phyloP scores from a whole-genome alignment of 2,888 invertebrate species.

The Xiphydria camelus region DNA sequence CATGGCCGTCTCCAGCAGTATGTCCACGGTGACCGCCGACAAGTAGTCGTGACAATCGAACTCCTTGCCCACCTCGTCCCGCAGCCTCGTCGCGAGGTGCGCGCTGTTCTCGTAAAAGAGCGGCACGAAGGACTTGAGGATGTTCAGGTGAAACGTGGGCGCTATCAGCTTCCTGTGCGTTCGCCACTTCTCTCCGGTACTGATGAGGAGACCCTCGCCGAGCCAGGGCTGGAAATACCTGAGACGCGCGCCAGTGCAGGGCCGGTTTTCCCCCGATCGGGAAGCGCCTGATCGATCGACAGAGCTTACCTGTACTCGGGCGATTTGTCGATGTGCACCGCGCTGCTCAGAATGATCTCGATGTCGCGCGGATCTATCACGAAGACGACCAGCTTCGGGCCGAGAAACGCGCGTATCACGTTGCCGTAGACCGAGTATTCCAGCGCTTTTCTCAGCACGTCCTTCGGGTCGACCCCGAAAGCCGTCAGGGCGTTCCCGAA shows the following conservation, averaged over 20 bases:
- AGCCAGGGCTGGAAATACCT: constrained; percentile 56
- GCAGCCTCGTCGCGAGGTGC: constrained; percentile 53
- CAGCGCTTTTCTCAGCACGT: constrained; percentile 29
- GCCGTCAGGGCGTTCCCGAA: constrained; percentile 45
- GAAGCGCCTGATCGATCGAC: background rate
- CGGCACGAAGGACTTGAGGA: constrained; percentile 62
- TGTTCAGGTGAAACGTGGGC: constrained; percentile 60
- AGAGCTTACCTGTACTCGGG: constrained; percentile 46
- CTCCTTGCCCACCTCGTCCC: constrained; percentile 53
- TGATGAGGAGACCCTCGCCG: constrained; percentile 54
- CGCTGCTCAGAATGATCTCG: constrained; percentile 51
- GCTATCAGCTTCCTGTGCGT: constrained; percentile 61
- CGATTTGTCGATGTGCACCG: constrained; percentile 52
- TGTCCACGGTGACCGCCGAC: constrained; percentile 60
- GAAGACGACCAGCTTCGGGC: constrained; percentile 46
- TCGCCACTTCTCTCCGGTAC: constrained; percentile 60
- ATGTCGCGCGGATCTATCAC: constrained; percentile 48
- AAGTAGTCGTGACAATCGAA: constrained; percentile 62
- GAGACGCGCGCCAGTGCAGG: constrained; percentile 3
- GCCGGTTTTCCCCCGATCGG: constrained; percentile 23
- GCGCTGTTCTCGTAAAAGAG: constrained; percentile 59
- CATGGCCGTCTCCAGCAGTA: constrained; percentile 64
- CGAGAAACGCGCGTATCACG: constrained; percentile 45
- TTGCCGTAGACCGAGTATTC: constrained; percentile 39
- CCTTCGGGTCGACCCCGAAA: constrained; percentile 36